Conservation (phyloP, 1,140 invertebrate species). For the Leptoteleia sp. region DNA sequence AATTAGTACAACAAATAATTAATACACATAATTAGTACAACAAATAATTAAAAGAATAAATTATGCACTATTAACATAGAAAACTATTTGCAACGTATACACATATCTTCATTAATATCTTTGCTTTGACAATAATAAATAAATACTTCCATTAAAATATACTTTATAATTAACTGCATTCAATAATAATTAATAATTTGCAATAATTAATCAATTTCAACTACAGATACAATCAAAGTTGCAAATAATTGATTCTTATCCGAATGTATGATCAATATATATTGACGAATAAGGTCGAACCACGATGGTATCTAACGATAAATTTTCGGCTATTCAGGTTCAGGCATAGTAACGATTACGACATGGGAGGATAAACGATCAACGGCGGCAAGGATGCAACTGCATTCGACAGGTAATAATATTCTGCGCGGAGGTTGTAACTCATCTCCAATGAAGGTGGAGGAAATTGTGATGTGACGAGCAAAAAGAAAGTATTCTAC, state of each 20-base stretch:
- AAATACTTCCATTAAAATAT: no score
- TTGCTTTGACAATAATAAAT: no score
- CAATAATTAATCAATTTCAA: no score
- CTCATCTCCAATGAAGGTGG: conserved; percentile 72
- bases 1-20: no score
- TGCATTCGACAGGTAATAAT: conserved; percentile 79
- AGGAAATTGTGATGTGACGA: conserved; percentile 74
- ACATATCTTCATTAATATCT: no score
- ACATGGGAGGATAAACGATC: conserved; percentile 75
- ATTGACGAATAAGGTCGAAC: conserved; percentile 44
- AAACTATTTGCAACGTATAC: no score
- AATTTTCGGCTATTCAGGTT: conserved; percentile 64
- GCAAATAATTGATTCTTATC: conserved; percentile 53
- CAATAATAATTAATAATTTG: no score
- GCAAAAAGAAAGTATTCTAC: conserved; percentile 66
- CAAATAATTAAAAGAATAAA: no score
- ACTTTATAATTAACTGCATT: no score
- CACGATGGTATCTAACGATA: conserved; percentile 54
- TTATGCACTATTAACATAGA: no score
- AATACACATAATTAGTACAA: no score
- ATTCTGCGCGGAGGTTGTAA: conserved; percentile 76
- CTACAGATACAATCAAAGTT: no score
- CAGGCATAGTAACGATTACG: conserved; percentile 68
- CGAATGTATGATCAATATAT: conserved; percentile 36
- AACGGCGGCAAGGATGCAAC: conserved; percentile 70